Evolutionary conservation across 2,797 vertebrate species (phyloP), one percentile per base, ranked within the genome.

Genomic region (Catostomus latipinnis): DNA sequence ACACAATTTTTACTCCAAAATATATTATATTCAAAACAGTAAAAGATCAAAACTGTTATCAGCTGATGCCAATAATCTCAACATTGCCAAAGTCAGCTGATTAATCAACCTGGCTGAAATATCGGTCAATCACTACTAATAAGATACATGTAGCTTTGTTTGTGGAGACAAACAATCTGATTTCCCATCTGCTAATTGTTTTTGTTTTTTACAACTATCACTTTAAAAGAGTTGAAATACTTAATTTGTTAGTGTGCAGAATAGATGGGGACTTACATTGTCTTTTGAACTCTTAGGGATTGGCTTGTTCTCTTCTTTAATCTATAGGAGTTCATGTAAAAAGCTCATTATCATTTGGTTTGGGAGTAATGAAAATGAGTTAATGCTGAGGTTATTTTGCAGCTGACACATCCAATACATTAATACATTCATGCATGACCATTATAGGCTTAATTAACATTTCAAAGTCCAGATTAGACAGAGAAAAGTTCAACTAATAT

Each of bases 251-350:
- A 61, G 46, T 9, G 56, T 54, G 5, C 62, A 78, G 63, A 34
- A 73, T 50, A 74, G 57, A 9, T 18, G 48, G 4, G 74, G 90
- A 96, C 97, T 99, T 97, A 98, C 97, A 93, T 93, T 88, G 87
- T 94, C 94, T 88, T 92, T 95, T 86, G 91, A 92, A 89, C 91
- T 94, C 92, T 92, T 94, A 82, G 86, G 85, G 85, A 90, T 89
- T 87, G 93, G 88, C 87, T 93, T 96, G 93, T 95, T 96, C 90
- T 98, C 97, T 53, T 98, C 96, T 94, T 98, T 98, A 89, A 98
- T 96, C 98, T 99, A 92, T 92, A 93, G 88, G 85, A 88, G 85
- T 88, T 88, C 8, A 87, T 82, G 84, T 81, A 78, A 88, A 87
- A 83, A 88, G 76, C 73, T 71, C 52, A 81, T 83, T 86, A 81